Evolutionary conservation across 2,113 vertebrate genomes (phyloP), one percentile per base, ranked within the genome.

Genomic region (Dicerorhinus sumatrensis): DNA sequence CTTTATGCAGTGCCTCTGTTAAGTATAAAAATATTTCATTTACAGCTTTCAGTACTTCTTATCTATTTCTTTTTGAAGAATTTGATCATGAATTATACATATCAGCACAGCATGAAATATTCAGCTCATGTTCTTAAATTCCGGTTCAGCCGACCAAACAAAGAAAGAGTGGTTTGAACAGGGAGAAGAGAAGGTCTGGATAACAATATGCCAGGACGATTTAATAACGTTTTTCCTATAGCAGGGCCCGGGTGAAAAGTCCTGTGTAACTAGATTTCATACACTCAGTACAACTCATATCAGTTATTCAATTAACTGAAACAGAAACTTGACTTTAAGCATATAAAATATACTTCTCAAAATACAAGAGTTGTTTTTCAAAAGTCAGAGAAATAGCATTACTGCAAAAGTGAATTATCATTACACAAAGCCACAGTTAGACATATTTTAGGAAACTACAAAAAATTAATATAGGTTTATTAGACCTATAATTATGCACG

Each of bases 71-170:
- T 98, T 98, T 98, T 98, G 96, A 98, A 98, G 88, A 96, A 95
- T 97, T 97, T 97, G 93, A 92, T 98, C 76, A 98, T 99, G 98
- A 98, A 99, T 99, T 98, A 98, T 98, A 96, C 98, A 99, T 98
- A 96, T 84, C 84, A 96, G 83, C 93, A 97, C 25, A 58, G 96
- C 97, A 98, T 98, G 97, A 99, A 98, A 98, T 98, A 98, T 98
- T 99, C 98, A 98, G 56, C 77, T 98, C 89, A 13, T 79, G 91
- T 94, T 97, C 82, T 98, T 98, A 97, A 93, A 92, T 98, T 98
- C 36, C 91, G 97, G 83, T 98, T 98, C 97, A 96, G 84, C 31
- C 97, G 97, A 91, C 92, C 94, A 97, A 96, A 97, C 39, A 98
- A 88, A 98, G 93, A 97, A 91, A 96, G 58, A 98, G 39, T 94